Evolutionary conservation across 2,888 invertebrate genomes (phyloP), one percentile per base, ranked within the genome.

Genomic region (Plagiodera versicolora): DNA sequence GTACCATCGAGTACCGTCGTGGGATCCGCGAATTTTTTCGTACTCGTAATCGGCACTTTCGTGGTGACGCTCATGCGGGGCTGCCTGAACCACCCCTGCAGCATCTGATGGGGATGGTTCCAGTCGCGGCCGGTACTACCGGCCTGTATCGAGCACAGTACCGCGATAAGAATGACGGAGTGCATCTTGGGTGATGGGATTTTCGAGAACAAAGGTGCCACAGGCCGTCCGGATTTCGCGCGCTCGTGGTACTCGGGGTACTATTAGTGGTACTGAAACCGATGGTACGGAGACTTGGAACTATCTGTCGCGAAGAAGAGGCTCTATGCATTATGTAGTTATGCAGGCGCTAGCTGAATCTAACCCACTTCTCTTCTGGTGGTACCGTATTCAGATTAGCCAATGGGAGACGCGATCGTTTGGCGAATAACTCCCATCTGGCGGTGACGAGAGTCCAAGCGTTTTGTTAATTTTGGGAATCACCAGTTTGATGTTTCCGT

Each of bases 321-420:
- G 74, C 75, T 76, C 73, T 74, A 75, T 75, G 73, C 74, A 75
- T 74, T 77, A 74, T 75, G 76, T 72, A 71, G 70, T 70, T 69
- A 67, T 71, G 72, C 73, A 70, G 68, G 72, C 72, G 71, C 66
- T 72, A 71, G 74, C 71, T 71, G 72, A 75, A 74, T 71, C 75
- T 79, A 79, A 79, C 79, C 79, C 77, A 79, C 78, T 79, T 79
- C 78, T 75, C 76, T 74, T 70, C 76, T 75, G 76, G 75, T 77
- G 74, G 75, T 75, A 75, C 75, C 73, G 75, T 76, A 73, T 72
- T 75, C 69, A 71, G 71, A 71, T 68, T 58, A 63, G 51, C 64
- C 67, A 63, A 64, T 66, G 47, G 50, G 56, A 58, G 58, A 56
- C 56, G 53, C 50, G 30, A 60, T 58, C 28, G 60, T 56, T 61